phyloP scores from a whole-genome alignment of 1,140 invertebrate genomes.

The Lucilia cuprina region DNA sequence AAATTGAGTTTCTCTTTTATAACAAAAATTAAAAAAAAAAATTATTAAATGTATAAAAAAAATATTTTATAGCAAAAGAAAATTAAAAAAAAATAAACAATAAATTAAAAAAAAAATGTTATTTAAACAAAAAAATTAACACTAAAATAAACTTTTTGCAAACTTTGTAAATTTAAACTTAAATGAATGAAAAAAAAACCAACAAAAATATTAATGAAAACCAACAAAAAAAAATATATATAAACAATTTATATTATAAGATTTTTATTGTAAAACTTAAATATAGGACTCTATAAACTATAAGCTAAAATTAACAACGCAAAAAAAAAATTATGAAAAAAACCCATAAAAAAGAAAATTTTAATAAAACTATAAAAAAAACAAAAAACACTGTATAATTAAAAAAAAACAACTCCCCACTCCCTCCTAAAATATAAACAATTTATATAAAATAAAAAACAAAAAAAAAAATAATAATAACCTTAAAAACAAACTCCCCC shows the following conservation, averaged over 20 bases:
- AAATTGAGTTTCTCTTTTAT: conserved; percentile 24
- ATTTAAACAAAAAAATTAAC: neutral
- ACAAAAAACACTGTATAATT: neutral
- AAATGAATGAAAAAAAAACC: conserved; percentile 16
- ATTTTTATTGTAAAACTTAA: conserved; percentile 33
- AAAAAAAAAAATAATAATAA: neutral
- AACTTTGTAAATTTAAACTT: conserved; percentile 17
- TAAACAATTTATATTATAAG: conserved; percentile 34
- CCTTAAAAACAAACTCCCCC: neutral
- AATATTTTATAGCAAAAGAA: conserved; percentile 13
- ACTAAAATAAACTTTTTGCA: conserved; percentile 22
- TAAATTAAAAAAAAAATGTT: conserved; percentile 7
- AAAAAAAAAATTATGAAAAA: conserved; percentile 31
- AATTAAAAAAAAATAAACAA: neutral
- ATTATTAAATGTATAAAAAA: conserved; percentile 25
- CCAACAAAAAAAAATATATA: conserved; percentile 23
- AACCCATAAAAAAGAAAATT: neutral
- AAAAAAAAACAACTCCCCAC: neutral
- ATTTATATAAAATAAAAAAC: neutral
- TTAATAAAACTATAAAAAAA: conserved; percentile 32
- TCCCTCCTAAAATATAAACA: neutral
- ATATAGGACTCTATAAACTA: conserved; percentile 29
- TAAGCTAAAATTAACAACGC: conserved; percentile 33
- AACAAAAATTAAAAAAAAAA: conserved; percentile 9
- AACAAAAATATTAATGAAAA: neutral